phyloP scores from a whole-genome alignment of 1,140 invertebrate species.

The Lepidurus couesii region DNA sequence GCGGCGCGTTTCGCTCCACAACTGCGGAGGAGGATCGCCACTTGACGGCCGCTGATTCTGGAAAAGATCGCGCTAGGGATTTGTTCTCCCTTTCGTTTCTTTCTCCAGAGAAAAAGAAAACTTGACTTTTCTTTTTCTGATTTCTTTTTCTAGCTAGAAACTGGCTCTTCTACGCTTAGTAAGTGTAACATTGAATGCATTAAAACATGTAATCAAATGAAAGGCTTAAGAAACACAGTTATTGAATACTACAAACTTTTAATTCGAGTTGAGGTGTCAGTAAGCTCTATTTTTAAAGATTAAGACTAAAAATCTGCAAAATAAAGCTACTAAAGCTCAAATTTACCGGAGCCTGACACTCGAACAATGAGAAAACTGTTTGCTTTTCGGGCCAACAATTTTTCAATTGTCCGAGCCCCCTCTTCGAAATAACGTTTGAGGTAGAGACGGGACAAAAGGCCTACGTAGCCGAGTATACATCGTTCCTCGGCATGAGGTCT shows the following conservation, averaged over 20 bases:
- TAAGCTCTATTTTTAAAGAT: too few species aligned
- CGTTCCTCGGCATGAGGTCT: slow-evolving; percentile 9
- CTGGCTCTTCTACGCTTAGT: too few species aligned
- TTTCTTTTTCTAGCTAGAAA: background rate
- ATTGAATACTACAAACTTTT: too few species aligned
- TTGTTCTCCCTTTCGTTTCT: background rate
- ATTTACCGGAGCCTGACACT: background rate
- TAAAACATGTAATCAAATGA: too few species aligned
- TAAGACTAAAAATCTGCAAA: background rate
- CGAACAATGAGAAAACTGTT: slow-evolving; percentile 12
- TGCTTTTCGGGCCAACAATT: background rate
- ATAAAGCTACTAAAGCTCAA: background rate
- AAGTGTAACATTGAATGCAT: too few species aligned
- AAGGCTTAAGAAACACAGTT: too few species aligned
- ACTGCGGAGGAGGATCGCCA: background rate
- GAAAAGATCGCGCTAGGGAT: background rate
- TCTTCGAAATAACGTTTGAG: slow-evolving; percentile 6
- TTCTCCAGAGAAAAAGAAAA: background rate
- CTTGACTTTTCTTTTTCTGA: background rate
- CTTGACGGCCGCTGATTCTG: background rate
- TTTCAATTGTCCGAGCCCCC: slow-evolving; percentile 9
- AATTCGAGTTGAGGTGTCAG: too few species aligned
- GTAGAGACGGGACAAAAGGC: background rate
- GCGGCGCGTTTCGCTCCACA: too few species aligned
- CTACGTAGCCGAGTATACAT: slow-evolving; percentile 6